Evolutionary conservation across 2,113 vertebrate species (phyloP).

Genomic region (Dinomys branickii): DNA sequence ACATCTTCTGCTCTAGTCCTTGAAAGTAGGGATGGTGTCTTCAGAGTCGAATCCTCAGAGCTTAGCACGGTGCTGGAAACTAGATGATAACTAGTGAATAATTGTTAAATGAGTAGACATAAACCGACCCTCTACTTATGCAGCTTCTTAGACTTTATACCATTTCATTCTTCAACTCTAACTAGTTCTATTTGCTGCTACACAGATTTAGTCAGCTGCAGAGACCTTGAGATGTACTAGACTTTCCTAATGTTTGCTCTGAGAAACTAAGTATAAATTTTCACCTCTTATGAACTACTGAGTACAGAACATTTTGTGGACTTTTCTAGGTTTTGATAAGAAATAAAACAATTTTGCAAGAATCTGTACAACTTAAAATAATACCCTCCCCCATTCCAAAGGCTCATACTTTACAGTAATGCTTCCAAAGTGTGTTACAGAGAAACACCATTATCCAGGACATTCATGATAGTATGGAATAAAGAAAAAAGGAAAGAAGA

Average conservation of each 20-base stretch:
- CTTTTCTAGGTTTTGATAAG: background rate
- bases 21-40: background rate
- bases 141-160: background rate
- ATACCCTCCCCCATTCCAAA: background rate
- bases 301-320: background rate
- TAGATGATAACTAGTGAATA: background rate
- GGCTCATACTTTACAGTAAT: background rate
- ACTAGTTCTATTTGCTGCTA: background rate
- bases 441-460: background rate
- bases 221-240: background rate
- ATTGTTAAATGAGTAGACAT: background rate
- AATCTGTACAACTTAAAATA: slow-evolving; percentile 49
- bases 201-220: background rate
- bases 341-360: background rate
- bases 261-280: background rate
- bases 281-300: background rate
- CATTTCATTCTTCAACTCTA: background rate
- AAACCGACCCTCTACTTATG: background rate
- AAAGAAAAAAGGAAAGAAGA: background rate
- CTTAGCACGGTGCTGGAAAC: background rate
- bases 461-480: background rate
- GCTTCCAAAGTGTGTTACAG: slow-evolving; percentile 21
- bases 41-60: background rate
- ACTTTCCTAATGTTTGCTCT: background rate
- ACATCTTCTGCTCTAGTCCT: background rate